Base-by-base conservation (phyloP, 2,888 invertebrate species). In the Antheraea assamensis region DNA sequence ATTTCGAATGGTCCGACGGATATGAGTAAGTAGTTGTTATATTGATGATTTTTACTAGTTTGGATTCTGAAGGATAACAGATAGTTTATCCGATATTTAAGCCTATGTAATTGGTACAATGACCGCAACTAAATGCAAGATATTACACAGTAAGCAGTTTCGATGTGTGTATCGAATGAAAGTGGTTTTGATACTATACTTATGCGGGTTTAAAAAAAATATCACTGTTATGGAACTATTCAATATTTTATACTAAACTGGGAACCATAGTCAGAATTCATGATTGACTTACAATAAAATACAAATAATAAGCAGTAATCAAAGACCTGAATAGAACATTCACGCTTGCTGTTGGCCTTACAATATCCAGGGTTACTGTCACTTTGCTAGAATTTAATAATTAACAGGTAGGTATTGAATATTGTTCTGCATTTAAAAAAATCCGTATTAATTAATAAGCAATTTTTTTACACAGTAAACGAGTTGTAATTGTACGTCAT, bases 1-100 rank as follows among this genome's bases (percentile, higher is more conserved):
- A 95, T 81, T 95, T 96, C 77, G 96, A 96, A 86, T 96, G 96
- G 96, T 85, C 81, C 8, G 82, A 81, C 30, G 82, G 82, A 21
- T 96, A 95, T 82, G 85, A 85, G 90, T 95, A 85, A 88, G 90
- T 86, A 79, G 35, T 73, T 47, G 35, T 73, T 47, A 74, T 1
- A 52, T 70, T 30, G 21, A 21, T 52, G 52, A 52, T 52, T 21
- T 52, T 21, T 52, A 52, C 21, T n/a, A 1, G 52, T 19, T 19
- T 52, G 21, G 21, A 21, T 52, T 52, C 21, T 52, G 21, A 52
- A 52, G 52, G 21, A 52, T 21, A 52, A 52, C 52, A 52, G 19
- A 52, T 52, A 52, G 19, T 19, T 4, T 52, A 52, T 52, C 19
- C 4, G 17, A 21, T 21, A 52, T 19, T 21, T 19, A 52, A 3